Percentiles rank a stretch among this genome's conserved stretches.
Evolutionary conservation across 2,113 vertebrate genomes (phyloP).

Genomic region (Gopherus evgoodei): DNA sequence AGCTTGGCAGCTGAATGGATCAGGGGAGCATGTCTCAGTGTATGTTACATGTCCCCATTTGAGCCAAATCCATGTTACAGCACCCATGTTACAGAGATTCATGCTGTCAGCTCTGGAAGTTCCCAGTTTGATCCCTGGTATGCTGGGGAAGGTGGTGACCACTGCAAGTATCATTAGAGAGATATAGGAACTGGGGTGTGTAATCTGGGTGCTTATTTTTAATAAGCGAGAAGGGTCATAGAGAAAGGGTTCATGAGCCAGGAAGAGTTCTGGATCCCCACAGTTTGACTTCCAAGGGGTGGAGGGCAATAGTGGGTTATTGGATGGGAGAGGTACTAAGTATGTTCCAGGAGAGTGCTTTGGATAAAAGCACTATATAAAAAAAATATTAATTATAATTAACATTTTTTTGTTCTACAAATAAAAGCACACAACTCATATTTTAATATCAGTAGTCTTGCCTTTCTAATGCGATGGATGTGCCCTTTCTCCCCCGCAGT

Average conservation of each 20-base stretch:
- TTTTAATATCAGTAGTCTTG: too few relatives aligned
- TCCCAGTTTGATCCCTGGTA: not conserved
- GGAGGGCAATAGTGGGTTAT: not conserved
- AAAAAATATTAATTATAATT: too few relatives aligned
- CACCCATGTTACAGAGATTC: not conserved
- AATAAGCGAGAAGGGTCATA: not conserved
- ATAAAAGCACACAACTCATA: too few relatives aligned
- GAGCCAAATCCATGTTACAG: not conserved
- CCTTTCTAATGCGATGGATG: too few relatives aligned
- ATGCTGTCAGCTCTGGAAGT: not conserved
- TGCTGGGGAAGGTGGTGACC: not conserved
- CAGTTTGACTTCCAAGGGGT: not conserved
- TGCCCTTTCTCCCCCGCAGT: too few relatives aligned
- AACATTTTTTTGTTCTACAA: too few relatives aligned
- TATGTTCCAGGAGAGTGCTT: not conserved
- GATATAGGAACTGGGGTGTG: not conserved
- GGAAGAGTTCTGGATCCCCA: not conserved
- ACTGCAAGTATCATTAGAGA: not conserved
- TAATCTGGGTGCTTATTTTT: not conserved
- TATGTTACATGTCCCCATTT: not conserved
- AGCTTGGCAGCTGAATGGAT: not conserved
- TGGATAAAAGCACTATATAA: too few relatives aligned
- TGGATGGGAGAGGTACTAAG: not conserved
- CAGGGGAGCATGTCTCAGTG: not conserved
- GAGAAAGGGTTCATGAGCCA: not conserved